These are phyloP conservation scores for Jaculus jaculus DNA, from an alignment of 2,113 vertebrate genomes.

Conservation along the genomic window DNA sequence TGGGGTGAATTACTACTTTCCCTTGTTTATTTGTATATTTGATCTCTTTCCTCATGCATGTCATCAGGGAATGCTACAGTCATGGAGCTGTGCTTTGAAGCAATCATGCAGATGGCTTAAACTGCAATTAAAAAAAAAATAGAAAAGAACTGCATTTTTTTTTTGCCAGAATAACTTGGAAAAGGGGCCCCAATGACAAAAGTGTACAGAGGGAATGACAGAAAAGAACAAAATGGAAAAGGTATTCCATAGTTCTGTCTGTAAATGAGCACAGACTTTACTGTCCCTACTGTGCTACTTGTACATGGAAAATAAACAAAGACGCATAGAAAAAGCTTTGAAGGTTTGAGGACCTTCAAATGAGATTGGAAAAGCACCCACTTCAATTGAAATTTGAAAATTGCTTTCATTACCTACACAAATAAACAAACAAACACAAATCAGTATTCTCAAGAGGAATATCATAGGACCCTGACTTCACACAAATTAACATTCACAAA, in stretches of 20 bases:
- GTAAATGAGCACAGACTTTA: background rate
- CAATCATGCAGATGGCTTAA: background rate
- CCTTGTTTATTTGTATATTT: background rate
- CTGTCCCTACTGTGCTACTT: background rate
- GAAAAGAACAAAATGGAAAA: background rate
- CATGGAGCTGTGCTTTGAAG: background rate
- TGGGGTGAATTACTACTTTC: background rate
- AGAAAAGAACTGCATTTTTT: background rate
- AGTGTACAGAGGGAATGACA: background rate
- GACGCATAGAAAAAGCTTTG: background rate
- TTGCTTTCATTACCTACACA: background rate
- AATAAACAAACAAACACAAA: slow-evolving; percentile 6
- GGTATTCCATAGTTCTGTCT: background rate
- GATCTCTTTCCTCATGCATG: background rate
- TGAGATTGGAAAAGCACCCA: background rate
- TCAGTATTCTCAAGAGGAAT: background rate
- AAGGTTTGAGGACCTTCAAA: background rate
- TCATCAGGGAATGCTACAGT: background rate
- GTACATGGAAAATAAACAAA: background rate
- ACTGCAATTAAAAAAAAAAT: background rate
- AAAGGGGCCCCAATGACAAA: background rate
- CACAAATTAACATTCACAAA: background rate
- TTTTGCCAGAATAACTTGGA: background rate
- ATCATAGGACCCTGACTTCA: background rate
- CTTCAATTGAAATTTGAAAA: background rate